Evolutionary conservation across 2,888 invertebrate species (phyloP).

Genomic region (Drosophila subsilvestris): DNA sequence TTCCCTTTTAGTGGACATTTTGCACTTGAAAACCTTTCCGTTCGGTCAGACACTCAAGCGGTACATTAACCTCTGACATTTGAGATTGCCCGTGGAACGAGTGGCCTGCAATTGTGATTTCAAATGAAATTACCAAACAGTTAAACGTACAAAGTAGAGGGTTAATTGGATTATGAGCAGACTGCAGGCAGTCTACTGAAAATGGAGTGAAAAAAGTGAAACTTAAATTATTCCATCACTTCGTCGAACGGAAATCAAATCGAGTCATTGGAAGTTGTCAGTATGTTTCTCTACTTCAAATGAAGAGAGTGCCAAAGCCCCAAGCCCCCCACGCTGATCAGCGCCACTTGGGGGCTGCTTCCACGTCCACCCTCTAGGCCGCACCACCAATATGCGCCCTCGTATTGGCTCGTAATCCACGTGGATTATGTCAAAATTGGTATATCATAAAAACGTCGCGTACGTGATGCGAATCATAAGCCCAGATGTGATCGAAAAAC

Average conservation of each 20-base stretch:
- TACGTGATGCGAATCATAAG: slow-evolving; percentile 72
- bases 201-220: neutral
- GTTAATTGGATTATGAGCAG: neutral
- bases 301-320: slow-evolving; percentile 34
- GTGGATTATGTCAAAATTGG: slow-evolving; percentile 82
- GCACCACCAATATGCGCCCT: slow-evolving; percentile 12
- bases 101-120: slow-evolving; percentile 36
- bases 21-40: slow-evolving; percentile 45
- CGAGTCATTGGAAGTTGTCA: neutral
- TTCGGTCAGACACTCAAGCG: slow-evolving; percentile 60
- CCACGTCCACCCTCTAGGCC: neutral
- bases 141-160: slow-evolving; percentile 16
- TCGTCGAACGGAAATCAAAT: slow-evolving; percentile 16
- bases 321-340: neutral
- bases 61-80: slow-evolving; percentile 72
- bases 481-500: slow-evolving; percentile 40
- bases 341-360: neutral
- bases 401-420: slow-evolving; percentile 71
- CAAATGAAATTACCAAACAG: slow-evolving; percentile 22
- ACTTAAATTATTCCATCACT: too few relatives aligned
- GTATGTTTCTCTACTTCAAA: slow-evolving; percentile 13
- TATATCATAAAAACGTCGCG: slow-evolving; percentile 82
- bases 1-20: slow-evolving; percentile 31
- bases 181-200: neutral
- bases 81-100: slow-evolving; percentile 19